Base-by-base conservation (phyloP, 2,888 invertebrate genomes). In the Geotrupes spiniger region DNA sequence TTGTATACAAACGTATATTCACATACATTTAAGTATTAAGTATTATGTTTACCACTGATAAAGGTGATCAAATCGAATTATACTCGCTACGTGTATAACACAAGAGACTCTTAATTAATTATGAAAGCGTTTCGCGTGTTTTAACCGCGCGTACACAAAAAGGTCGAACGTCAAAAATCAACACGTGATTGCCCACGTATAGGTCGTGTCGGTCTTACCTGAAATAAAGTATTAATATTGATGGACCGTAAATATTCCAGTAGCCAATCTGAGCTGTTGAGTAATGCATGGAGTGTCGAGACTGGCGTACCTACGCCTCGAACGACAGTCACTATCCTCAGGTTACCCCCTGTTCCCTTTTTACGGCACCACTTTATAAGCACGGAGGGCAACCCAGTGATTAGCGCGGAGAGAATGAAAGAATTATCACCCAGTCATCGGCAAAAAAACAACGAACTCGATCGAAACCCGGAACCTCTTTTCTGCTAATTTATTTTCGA, bases 211-310 rank as follows among this genome's bases (percentile, higher is more conserved):
- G 11, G 42, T 29, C 54, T 53, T 55, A 54, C 54, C 53, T 49
- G 49, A 53, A 53, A 57, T 64, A 63, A 62, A 60, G 61, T 64
- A 68, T 71, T 68, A 69, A 71, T 68, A 68, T 68, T 68, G 66
- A 69, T 68, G 68, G 64, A 58, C 59, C 60, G 66, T 71, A 69
- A 70, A 71, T 71, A 68, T 66, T 70, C 65, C 62, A 70, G 68
- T 60, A 70, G 67, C 66, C 68, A 71, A 70, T 71, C 71, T 70
- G 64, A 52, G 62, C 66, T 66, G 56, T 56, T 69, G 65, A 63
- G 63, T 69, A 68, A 69, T 68, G 65, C 68, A 69, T 69, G 58
- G 57, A 53, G 55, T 55, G 61, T 61, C 55, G 55, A 53, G 55
- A 53, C 53, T 36, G 42, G 16, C 38, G 42, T 40, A 21, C 44